Base-by-base conservation (phyloP, 2,797 vertebrate genomes). In the Aphelocoma californica region DNA sequence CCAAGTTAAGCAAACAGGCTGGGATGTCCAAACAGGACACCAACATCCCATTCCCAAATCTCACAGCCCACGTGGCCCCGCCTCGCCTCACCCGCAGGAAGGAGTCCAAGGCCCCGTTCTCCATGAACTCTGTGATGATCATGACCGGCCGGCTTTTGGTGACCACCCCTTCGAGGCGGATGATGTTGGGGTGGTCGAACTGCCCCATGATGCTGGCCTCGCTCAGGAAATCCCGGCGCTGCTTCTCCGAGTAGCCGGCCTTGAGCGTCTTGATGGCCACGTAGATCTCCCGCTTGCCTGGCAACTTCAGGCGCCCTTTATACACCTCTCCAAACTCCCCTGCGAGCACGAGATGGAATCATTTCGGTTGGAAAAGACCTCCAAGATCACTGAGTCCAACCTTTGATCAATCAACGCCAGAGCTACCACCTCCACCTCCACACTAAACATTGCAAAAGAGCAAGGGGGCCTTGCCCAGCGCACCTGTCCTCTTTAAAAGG, bases 41-140 rank as follows among this genome's bases (percentile, higher is more conserved):
- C 73, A 83, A 20, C 29, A 50, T 4, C 56, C 50, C 18, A 0
- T 26, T 58, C 65, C 54, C 10, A 0, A 56, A 48, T 17, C 40
- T 36, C 71, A 11, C 5, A 12, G 38, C 28, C n/a, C 19, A 1
- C 14, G 3, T 0, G 2, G n/a, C 19, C 50, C 32, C 5, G 12
- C 7, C 13, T 47, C 0, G 8, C n/a, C 98, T 98, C 96, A 99
- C 99, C 98, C 99, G 98, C 81, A 99, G 98, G 96, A 99, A 99
- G 0, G 99, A 99, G 96, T 99, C 99, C 86, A 99, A 94, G n/a
- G 99, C 99, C 1, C 99, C 99, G 0, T 99, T 99, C 97, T 99
- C 99, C 99, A 99, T 99, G 95, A 99, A 99, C 97, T 99, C 99
- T 0, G 99, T 99, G 96, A 99, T 99, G 58, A 99, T 99, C 99